These are phyloP conservation scores for Oophaga pumilio DNA, from an alignment of 2,113 vertebrate genomes.

Conservation along the genomic window DNA sequence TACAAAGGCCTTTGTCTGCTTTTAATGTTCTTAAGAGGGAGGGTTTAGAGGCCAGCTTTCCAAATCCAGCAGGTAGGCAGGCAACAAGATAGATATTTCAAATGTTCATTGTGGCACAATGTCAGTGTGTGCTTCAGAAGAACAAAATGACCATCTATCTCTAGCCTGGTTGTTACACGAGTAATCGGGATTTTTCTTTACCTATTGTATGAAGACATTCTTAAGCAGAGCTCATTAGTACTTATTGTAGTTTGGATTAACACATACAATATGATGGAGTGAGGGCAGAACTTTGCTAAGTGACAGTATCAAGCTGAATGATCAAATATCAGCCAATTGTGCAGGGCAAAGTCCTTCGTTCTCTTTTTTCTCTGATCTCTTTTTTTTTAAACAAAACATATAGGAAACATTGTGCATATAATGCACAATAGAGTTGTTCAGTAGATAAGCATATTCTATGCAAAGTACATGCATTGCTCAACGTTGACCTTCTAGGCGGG, in stretches of 20 bases:
- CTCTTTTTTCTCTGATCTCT: too few relatives aligned
- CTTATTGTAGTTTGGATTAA: background rate
- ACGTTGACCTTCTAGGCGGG: too few relatives aligned
- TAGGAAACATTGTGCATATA: too few relatives aligned
- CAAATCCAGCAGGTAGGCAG: conserved; percentile 17
- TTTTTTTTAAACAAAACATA: too few relatives aligned
- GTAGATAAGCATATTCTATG: too few relatives aligned
- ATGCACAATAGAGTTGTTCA: too few relatives aligned
- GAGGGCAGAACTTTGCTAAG: background rate
- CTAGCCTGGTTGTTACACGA: conserved; percentile 4
- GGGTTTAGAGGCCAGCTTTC: conserved; percentile 20
- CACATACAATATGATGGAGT: background rate
- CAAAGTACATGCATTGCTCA: too few relatives aligned
- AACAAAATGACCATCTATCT: conserved; percentile 30
- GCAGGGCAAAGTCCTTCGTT: background rate
- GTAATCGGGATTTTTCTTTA: background rate
- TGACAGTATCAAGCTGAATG: background rate
- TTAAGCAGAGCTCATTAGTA: background rate
- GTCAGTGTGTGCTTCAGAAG: conserved; percentile 24
- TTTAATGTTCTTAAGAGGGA: conserved; percentile 36
- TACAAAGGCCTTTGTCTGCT: conserved; percentile 46
- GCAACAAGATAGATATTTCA: conserved; percentile 16
- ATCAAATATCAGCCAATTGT: background rate
- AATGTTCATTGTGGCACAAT: conserved; percentile 28
- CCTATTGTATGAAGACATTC: background rate